These are phyloP conservation scores for Lepidochrysops patricia DNA, from an alignment of 2,888 invertebrate genomes.

Conservation along the genomic window DNA sequence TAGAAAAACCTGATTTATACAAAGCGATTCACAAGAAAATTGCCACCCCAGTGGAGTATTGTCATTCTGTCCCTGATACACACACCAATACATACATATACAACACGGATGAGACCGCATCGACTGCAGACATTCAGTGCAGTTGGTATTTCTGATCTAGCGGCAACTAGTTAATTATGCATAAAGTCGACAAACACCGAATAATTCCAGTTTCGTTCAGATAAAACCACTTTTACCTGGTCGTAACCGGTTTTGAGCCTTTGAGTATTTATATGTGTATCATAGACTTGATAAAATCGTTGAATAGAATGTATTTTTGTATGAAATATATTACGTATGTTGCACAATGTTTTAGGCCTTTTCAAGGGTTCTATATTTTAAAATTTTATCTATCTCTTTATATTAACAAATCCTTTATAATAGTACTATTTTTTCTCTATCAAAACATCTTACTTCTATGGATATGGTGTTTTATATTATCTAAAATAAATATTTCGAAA, in stretches of 20 bases:
- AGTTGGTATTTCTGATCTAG: too few relatives aligned
- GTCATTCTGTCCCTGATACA: neutral
- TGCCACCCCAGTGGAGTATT: neutral
- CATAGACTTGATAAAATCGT: conserved; percentile 1
- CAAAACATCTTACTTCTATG: neutral
- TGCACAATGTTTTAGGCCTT: conserved; percentile 5
- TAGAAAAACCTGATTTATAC: conserved; percentile 23
- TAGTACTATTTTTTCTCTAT: neutral
- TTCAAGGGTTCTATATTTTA: neutral
- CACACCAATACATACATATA: neutral
- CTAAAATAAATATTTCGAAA: neutral
- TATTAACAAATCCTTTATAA: neutral
- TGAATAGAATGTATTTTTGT: conserved; percentile 1
- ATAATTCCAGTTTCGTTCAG: neutral
- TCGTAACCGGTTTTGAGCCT: neutral
- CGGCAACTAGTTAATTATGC: too few relatives aligned
- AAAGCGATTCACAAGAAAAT: conserved; percentile 18
- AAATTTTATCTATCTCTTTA: neutral
- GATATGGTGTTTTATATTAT: neutral
- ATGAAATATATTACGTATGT: neutral
- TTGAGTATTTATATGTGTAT: neutral
- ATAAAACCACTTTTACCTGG: neutral
- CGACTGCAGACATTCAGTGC: too few relatives aligned
- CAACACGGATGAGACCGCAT: too few relatives aligned
- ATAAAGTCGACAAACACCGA: too few relatives aligned